Base-by-base conservation (phyloP, 2,113 vertebrate species). In the Seriola dumerili region DNA sequence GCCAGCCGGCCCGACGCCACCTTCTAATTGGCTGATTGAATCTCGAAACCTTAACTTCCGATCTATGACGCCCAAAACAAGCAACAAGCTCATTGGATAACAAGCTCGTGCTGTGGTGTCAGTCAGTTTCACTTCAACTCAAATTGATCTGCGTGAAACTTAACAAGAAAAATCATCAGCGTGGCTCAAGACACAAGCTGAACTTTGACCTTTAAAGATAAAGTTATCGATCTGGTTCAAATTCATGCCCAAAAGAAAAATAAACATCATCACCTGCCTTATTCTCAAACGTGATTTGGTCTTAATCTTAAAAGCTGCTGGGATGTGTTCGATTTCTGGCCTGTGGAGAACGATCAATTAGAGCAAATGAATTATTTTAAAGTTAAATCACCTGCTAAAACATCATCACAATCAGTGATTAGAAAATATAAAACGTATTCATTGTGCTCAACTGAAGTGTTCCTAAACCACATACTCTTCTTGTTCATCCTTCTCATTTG, bases 1-100 rank as follows among this genome's bases (percentile, higher is more conserved):
- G 68, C 16, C 72, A 40, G 29, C 65, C 3, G 66, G 3, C 14
- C 44, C 5, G 1, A n/a, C 9, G n/a, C 54, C 44, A 1, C 67
- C 61, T 1, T n/a, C 38, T 46, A 16, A 42, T 25, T 10, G 34
- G 67, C 76, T 42, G 58, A n/a, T 17, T 29, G 61, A 64, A 23
- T 16, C 8, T 25, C 25, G 25, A 25, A 25, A 86, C 80, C 46
- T 83, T 76, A 73, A 65, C 29, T 8, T 25, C 40, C 10, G 8
- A 42, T 10, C 40, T 42, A 8, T 8, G 46, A 19, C 11, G 36
- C 6, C 54, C 32, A 19, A 2, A 78, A 10, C 58, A 59, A 42
- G 50, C 38, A 16, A 8, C 11, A 13, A 40, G n/a, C 34, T 36
- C 46, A 17, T 19, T 32, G 12, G 38, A 48, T n/a, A 64, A 17